Evolutionary conservation across 1,140 invertebrate species (phyloP).

Genomic region (Lysiphlebus fabarum): DNA sequence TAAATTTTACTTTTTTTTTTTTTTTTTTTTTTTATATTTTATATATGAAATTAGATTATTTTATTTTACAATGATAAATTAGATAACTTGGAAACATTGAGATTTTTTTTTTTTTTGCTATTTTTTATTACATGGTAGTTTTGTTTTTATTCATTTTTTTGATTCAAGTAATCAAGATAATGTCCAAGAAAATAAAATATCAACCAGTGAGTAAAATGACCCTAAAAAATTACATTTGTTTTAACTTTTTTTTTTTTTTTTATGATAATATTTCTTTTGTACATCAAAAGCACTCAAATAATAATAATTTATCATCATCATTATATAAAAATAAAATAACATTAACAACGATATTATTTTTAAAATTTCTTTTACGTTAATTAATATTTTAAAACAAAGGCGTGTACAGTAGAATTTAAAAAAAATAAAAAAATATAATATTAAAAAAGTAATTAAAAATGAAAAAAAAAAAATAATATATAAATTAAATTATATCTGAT

Average conservation of each 20-base stretch:
- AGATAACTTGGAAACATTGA: neutral
- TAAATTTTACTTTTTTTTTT: too few species aligned
- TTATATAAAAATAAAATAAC: too few species aligned
- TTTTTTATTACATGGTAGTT: neutral
- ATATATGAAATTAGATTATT: too few species aligned
- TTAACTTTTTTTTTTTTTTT: neutral
- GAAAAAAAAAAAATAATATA: neutral
- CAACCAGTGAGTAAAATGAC: neutral
- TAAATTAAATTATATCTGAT: neutral
- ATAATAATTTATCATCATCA: neutral
- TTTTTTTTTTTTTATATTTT: too few species aligned
- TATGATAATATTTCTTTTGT: neutral
- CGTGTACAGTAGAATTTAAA: too few species aligned
- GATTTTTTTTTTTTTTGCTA: slow-evolving; percentile 3
- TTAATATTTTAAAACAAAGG: neutral
- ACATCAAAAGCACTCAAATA: neutral
- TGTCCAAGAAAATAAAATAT: neutral
- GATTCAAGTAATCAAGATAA: slow-evolving; percentile 12
- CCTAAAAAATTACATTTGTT: neutral
- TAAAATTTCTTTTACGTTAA: too few species aligned
- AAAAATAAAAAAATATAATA: neutral
- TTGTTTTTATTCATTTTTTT: too few species aligned
- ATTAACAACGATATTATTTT: neutral
- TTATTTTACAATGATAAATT: neutral
- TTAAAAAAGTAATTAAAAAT: neutral